These are phyloP conservation scores for Eutrigla gurnardus DNA, from an alignment of 2,797 vertebrate genomes.

Conservation along the genomic window DNA sequence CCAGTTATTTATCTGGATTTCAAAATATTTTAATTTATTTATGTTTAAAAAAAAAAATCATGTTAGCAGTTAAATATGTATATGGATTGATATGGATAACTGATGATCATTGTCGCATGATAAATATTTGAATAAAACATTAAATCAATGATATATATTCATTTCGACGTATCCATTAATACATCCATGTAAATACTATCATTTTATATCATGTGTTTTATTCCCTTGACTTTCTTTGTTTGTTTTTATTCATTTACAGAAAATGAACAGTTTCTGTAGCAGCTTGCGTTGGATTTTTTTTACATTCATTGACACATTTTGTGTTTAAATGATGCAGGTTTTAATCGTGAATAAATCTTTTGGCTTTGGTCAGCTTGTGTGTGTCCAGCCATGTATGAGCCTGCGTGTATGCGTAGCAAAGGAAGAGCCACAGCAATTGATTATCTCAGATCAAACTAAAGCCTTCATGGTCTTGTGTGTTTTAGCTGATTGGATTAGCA, in stretches of 20 bases:
- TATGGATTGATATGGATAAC: neutral
- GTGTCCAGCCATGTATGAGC: neutral
- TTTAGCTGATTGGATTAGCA: constrained; percentile 81
- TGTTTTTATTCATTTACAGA: neutral
- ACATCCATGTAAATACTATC: neutral
- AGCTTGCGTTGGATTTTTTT: neutral
- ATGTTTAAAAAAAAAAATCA: constrained; percentile 7
- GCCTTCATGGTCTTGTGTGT: constrained; percentile 79
- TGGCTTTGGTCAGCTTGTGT: constrained; percentile 32
- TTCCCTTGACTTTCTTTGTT: neutral
- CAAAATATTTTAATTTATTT: constrained; percentile 31
- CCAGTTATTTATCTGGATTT: constrained; percentile 31
- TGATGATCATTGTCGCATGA: neutral
- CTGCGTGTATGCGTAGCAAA: constrained; percentile 20
- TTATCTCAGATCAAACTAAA: constrained; percentile 74
- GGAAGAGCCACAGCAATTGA: constrained; percentile 78
- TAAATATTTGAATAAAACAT: constrained; percentile 2
- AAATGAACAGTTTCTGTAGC: neutral
- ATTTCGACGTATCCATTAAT: neutral
- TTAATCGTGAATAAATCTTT: neutral
- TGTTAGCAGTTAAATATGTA: neutral
- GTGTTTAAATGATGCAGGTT: neutral
- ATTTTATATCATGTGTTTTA: neutral
- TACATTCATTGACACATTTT: neutral
- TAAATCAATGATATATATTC: neutral